A percentile compares a stretch with the other conserved stretches of the same genome.
Conservation (phyloP, 2,888 invertebrate genomes). For the Ectobius pallidus region DNA sequence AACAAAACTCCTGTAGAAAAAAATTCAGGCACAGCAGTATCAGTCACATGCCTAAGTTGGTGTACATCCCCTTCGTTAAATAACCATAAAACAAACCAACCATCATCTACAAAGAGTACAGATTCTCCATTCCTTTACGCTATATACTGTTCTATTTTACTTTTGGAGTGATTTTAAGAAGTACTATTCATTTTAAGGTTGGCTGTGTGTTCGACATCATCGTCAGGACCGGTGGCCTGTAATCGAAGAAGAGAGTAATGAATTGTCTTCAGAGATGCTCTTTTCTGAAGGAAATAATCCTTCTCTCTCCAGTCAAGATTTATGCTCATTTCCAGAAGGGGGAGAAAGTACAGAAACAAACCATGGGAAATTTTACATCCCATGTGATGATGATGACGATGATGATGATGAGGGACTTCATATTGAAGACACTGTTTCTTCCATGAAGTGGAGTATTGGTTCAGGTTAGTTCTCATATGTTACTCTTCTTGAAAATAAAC, state of each 20-base stretch:
- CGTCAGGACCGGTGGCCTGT: slow-evolving; percentile 79
- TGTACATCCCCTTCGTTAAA: too few species aligned
- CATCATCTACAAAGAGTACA: too few species aligned
- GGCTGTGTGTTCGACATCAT: slow-evolving; percentile 78
- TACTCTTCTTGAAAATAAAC: background rate
- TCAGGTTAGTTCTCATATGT: slow-evolving; percentile 8
- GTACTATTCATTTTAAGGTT: too few species aligned
- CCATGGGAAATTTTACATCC: slow-evolving; percentile 40
- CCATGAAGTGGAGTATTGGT: background rate
- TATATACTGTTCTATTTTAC: too few species aligned
- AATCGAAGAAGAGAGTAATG: slow-evolving; percentile 60
- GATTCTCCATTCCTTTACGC: too few species aligned
- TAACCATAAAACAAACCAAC: too few species aligned
- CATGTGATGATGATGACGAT: slow-evolving; percentile 37
- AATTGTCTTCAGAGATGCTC: background rate
- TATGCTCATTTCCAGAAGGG: too few species aligned
- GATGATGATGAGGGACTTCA: slow-evolving; percentile 33
- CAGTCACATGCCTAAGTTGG: too few species aligned
- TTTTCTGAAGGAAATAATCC: slow-evolving; percentile 17
- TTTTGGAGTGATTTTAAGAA: too few species aligned
- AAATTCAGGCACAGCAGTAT: too few species aligned
- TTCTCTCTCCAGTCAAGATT: slow-evolving; percentile 28
- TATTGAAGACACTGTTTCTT: slow-evolving; percentile 13
- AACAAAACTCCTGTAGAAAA: too few species aligned
- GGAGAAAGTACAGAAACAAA: slow-evolving; percentile 19